A percentile compares a stretch with the other conserved stretches of the same genome.
Conservation (phyloP, 2,797 vertebrate genomes). For the Atherinosoma microstoma region DNA sequence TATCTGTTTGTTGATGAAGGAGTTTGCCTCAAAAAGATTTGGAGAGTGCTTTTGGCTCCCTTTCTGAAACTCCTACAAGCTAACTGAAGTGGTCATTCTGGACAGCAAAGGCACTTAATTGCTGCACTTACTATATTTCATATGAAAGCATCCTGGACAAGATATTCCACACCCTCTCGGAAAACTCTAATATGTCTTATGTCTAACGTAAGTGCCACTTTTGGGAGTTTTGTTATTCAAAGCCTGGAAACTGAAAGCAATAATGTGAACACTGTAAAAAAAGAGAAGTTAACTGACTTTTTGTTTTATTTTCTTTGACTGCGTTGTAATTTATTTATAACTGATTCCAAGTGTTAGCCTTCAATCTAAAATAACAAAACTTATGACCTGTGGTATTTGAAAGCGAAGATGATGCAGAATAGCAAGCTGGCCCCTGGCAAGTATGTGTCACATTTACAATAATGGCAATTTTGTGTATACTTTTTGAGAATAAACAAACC, state of each 20-base stretch:
- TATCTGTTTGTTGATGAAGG: constrained; percentile 75
- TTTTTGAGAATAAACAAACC: constrained; percentile 24
- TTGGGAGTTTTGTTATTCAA: constrained; percentile 23
- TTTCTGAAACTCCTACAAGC: constrained; percentile 56
- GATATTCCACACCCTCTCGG: constrained; percentile 32
- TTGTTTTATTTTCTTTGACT: constrained; percentile 48
- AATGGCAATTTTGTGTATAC: constrained; percentile 26
- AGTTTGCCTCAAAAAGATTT: constrained; percentile 66
- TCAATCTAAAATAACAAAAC: constrained; percentile 42
- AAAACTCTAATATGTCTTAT: constrained; percentile 35
- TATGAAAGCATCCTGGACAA: constrained; percentile 32
- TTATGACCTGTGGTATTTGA: constrained; percentile 55
- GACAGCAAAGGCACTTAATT: constrained; percentile 59
- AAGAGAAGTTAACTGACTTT: constrained; percentile 42
- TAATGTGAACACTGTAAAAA: constrained; percentile 41
- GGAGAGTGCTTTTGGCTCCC: constrained; percentile 63
- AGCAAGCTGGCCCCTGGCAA: constrained; percentile 28
- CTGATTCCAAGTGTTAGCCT: constrained; percentile 22
- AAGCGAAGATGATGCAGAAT: constrained; percentile 19
- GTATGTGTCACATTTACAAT: constrained; percentile 41
- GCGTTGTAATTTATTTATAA: constrained; percentile 34
- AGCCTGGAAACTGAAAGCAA: constrained; percentile 13
- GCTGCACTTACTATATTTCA: constrained; percentile 58
- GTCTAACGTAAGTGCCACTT: constrained; percentile 41
- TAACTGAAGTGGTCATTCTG: constrained; percentile 50